phyloP scores from a whole-genome alignment of 2,797 vertebrate species.

The Karalla daura region DNA sequence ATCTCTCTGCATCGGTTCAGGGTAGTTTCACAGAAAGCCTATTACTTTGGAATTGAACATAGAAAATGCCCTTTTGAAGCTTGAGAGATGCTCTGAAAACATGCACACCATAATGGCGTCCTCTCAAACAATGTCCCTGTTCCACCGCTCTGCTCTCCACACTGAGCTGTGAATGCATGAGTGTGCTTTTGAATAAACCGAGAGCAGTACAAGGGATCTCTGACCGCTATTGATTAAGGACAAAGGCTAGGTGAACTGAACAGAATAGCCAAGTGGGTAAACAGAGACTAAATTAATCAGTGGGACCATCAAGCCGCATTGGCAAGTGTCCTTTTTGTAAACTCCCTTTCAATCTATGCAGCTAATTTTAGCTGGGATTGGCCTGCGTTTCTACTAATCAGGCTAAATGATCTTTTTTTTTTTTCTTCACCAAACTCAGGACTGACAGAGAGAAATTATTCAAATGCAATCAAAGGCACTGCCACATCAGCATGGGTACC shows the following conservation, averaged over 20 bases:
- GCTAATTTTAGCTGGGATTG: conserved; percentile 30
- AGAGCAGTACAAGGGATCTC: conserved; percentile 27
- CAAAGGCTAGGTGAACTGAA: conserved; percentile 26
- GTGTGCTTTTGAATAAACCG: conserved; percentile 42
- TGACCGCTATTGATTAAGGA: conserved; percentile 36
- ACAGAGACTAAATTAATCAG: conserved; percentile 45
- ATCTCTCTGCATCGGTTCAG: background rate
- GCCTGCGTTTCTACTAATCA: conserved; percentile 18
- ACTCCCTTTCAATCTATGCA: background rate
- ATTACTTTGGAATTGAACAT: background rate
- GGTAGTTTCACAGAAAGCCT: background rate
- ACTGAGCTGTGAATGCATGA: conserved; percentile 8
- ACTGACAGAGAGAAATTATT: conserved; percentile 27
- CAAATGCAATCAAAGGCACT: conserved; percentile 35
- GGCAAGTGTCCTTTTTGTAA: conserved; percentile 17
- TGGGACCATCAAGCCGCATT: conserved; percentile 11
- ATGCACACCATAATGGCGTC: conserved; percentile 4
- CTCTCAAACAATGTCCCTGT: conserved; percentile 13
- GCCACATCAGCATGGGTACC: background rate
- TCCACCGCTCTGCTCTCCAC: conserved; percentile 3
- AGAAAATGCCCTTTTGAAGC: conserved; percentile 2
- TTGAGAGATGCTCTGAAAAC: background rate
- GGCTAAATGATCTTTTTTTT: conserved; percentile 21
- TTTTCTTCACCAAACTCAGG: conserved; percentile 23
- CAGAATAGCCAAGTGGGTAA: conserved; percentile 36